Evolutionary conservation across 1,140 invertebrate genomes (phyloP).

Genomic region (Zaprionus taronus): DNA sequence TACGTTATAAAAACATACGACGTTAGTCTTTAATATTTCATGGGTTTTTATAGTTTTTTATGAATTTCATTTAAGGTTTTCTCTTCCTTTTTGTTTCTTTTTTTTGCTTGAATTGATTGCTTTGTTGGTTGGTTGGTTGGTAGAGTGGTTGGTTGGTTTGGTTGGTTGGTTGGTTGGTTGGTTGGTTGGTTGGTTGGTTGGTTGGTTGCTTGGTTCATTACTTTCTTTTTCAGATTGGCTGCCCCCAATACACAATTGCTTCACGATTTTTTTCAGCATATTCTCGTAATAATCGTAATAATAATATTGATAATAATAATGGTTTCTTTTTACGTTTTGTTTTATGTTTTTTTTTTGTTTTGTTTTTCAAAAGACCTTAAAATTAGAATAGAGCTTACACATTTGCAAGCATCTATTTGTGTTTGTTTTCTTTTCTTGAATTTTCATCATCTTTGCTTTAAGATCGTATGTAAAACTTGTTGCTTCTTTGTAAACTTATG

Average conservation of each 20-base stretch:
- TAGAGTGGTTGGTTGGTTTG: constrained; percentile 47
- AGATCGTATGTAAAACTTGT: constrained; percentile 60
- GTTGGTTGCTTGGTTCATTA: constrained; percentile 61
- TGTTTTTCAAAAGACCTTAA: constrained; percentile 64
- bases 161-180: constrained; percentile 48
- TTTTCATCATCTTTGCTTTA: constrained; percentile 49
- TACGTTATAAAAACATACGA: constrained; percentile 17
- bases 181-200: constrained; percentile 46
- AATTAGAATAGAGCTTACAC: constrained; percentile 51
- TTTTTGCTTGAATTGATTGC: constrained; percentile 20
- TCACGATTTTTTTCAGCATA: constrained; percentile 84
- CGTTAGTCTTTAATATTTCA: constrained; percentile 20
- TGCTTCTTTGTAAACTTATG: constrained; percentile 38
- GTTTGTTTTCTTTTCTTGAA: constrained; percentile 21
- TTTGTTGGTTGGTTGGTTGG: constrained; percentile 47
- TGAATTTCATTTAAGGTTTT: neutral
- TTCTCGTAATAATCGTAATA: constrained; percentile 78
- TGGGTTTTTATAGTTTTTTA: constrained; percentile 18
- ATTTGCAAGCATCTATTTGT: constrained; percentile 37
- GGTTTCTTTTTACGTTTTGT: constrained; percentile 46
- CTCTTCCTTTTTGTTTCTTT: neutral
- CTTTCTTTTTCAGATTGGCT: constrained; percentile 82
- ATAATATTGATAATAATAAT: constrained; percentile 73
- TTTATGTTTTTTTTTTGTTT: constrained; percentile 36
- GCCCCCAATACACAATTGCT: constrained; percentile 85